These are phyloP conservation scores for Platycheirus albimanus DNA, from an alignment of 2,888 invertebrate genomes.

Conservation along the genomic window DNA sequence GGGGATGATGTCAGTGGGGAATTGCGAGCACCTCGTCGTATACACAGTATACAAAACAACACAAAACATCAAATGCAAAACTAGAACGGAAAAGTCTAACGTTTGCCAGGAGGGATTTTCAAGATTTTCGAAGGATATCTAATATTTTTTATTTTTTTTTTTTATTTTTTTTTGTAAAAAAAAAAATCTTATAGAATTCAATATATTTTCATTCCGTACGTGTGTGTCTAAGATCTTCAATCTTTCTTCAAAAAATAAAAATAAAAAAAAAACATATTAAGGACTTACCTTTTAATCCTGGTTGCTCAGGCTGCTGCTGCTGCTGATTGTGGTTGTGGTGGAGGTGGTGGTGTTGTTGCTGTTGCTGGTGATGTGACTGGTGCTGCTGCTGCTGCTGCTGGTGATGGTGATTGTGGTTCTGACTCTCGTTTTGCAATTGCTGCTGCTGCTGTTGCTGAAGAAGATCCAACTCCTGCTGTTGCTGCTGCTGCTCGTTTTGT, in stretches of 20 bases:
- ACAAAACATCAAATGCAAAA: conserved; percentile 8
- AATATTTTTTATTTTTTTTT: conserved; percentile 22
- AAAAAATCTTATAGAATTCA: conserved; percentile 21
- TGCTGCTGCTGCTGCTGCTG: conserved; percentile 39
- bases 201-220: conserved; percentile 18
- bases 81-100: conserved; percentile 41
- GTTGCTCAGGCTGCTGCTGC: conserved; percentile 66
- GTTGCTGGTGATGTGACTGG: conserved; percentile 15
- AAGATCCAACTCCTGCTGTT: conserved; percentile 55
- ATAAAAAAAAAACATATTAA: conserved; percentile 42
- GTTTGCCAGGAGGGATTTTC: conserved; percentile 18
- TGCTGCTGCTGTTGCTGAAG: conserved; percentile 72
- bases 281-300: conserved; percentile 73
- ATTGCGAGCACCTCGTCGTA: conserved; percentile 39
- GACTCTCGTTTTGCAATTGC: conserved; percentile 18
- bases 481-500: conserved; percentile 73
- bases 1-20: conserved; percentile 63
- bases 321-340: conserved; percentile 52
- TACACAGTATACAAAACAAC: too few species aligned
- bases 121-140: conserved; percentile 45
- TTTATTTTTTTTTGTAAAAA: background rate
- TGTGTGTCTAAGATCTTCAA: conserved; percentile 8
- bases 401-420: conserved; percentile 22
- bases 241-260: background rate
- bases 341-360: conserved; percentile 32